Base-by-base conservation (phyloP, 2,113 vertebrate genomes). In the Phylloscopus whistleri region DNA sequence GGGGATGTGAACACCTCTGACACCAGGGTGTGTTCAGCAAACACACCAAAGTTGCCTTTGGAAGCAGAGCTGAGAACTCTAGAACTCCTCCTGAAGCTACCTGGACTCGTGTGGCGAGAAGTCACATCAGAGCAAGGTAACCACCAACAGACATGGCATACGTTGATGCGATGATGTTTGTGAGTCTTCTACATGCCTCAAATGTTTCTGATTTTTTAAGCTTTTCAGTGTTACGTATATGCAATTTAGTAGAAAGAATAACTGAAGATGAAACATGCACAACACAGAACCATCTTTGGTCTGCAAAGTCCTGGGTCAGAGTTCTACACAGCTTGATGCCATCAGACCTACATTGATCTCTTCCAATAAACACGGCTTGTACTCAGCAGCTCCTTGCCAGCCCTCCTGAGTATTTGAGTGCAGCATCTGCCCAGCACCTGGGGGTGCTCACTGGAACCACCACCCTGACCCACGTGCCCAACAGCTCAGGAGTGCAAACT, bases 101-200 rank as follows among this genome's bases (percentile, higher is more conserved):
- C 43, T 39, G 37, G 33, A 30, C 67, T 30, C 0, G 0, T 10
- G 19, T 26, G 17, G 13, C 4, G 10, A 52, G 72, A 21, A 78
- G 49, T 69, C 23, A 31, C 44, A 41, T 52, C 79, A 68, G 48
- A 83, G 53, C 72, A 86, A 60, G 30, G 46, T 2, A 55, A 16
- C 22, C 41, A 53, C 9, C 68, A 37, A 26, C 15, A 73, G 33
- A 44, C 24, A 27, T 0, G 0, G 16, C 68, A 28, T 0, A 3
- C 1, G 1, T 1, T 5, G 20, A 64, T 31, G 33, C 0, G 0
- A 31, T 31, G 24, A 44, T 20, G 8, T 9, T 23, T 46, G 2
- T 4, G 31, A 51, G 35, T 52, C 73, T 62, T 69, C 48, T 19
- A 31, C 44, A 2, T 2, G 3, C 49, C 51, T 75, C 44, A 55